Evolutionary conservation across 2,797 vertebrate species (phyloP), one percentile per base, ranked within the genome.

Genomic region (Hafferia zeledoni): DNA sequence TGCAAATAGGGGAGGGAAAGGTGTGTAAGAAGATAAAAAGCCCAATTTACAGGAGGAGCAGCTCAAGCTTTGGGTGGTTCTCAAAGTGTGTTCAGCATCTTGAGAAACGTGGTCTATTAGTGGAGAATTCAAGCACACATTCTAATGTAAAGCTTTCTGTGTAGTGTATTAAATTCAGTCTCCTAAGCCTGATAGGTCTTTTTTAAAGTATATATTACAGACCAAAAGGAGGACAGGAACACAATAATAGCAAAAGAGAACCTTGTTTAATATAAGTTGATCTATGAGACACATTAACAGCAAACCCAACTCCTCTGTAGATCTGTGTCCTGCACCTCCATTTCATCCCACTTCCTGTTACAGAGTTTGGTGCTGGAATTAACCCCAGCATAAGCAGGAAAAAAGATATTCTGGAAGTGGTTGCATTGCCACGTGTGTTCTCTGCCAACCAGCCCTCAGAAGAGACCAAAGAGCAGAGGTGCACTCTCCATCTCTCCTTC

Each of bases 1-100:
- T 67, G 37, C 10, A 85, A 64, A 64, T 2, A 24, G 4, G 7
- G 10, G 5, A 1, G 0, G 1, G 0, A 1, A 46, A 16, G 2
- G 4, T 47, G 3, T 74, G 1, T 46, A 56, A 27, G 22, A 64
- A 59, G 13, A 24, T n/a, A 35, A 0, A 69, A 76, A 71, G 10
- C 17, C 33, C 20, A 46, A 16, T 87, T 80, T 80, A n/a, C 20
- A 75, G 31, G 56, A 43, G 28, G 7, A n/a, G 17, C 43, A 69
- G 17, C 9, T 92, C 6, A 6, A 39, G 23, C 14, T 83, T 47
- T 49, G 20, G 24, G 3, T 70, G 43, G 37, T 37, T 61, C 28
- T 75, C 70, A 50, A 57, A 68, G 23, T 41, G 17, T 35, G 70
- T 71, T 72, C 44, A 85, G n/a, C 31, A 77, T 71, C 50, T 67